phyloP scores from a whole-genome alignment of 1,140 invertebrate genomes.

The Aethina tumida region DNA sequence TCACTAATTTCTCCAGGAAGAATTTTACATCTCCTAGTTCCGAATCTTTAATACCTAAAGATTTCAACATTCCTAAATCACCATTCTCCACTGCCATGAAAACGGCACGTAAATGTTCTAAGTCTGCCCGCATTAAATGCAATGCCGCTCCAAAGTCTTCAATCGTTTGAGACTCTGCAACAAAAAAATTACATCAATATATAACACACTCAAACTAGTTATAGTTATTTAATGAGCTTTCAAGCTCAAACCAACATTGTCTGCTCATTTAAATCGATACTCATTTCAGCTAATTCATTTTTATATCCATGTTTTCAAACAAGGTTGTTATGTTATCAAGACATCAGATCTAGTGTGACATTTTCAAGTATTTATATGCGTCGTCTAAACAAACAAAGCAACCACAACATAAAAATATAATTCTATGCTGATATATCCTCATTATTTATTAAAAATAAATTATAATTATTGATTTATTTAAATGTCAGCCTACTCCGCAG shows the following conservation, averaged over 20 bases:
- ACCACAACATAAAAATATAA: too few species aligned
- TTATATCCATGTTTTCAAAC: too few species aligned
- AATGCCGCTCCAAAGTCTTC: slow-evolving; percentile 84
- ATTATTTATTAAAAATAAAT: too few species aligned
- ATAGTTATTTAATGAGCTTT: not conserved
- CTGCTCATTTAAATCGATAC: not conserved
- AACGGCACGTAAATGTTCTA: slow-evolving; percentile 85
- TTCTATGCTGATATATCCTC: too few species aligned
- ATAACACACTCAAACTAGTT: too few species aligned
- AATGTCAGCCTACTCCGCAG: too few species aligned
- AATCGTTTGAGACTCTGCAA: slow-evolving; percentile 89
- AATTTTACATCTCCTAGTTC: slow-evolving; percentile 96
- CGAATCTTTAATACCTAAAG: slow-evolving; percentile 88
- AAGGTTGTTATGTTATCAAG: too few species aligned
- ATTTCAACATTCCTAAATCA: slow-evolving; percentile 86
- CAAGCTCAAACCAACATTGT: not conserved
- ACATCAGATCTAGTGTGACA: too few species aligned
- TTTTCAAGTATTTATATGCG: too few species aligned
- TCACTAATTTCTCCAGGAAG: slow-evolving; percentile 92
- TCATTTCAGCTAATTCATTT: too few species aligned
- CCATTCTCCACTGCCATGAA: slow-evolving; percentile 96
- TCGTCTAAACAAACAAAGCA: too few species aligned
- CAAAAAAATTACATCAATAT: slow-evolving; percentile 20
- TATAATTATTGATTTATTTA: too few species aligned
- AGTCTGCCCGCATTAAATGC: slow-evolving; percentile 75